These are phyloP conservation scores for Quadroppia sp. DNA, from an alignment of 2,888 invertebrate genomes.

Conservation along the genomic window DNA sequence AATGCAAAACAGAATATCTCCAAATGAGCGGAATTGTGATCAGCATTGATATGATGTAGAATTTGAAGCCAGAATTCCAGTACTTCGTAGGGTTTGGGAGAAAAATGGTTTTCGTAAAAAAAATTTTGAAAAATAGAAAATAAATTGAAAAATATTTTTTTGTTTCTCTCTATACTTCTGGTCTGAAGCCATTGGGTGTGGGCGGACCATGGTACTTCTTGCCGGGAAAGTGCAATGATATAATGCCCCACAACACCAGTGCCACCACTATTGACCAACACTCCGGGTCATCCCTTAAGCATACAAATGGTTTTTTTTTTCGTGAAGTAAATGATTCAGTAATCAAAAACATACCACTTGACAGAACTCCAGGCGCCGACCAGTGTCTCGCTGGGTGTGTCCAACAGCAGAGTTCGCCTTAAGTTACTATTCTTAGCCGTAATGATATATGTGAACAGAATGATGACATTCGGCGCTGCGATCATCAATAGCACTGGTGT, in stretches of 20 bases:
- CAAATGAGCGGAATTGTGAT: conserved; percentile 38
- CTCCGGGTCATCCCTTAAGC: conserved; percentile 36
- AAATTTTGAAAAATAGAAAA: neutral
- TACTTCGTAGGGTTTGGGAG: conserved; percentile 48
- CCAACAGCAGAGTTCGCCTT: neutral
- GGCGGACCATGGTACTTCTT: conserved; percentile 55
- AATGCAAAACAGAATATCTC: conserved; percentile 36
- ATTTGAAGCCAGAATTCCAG: conserved; percentile 56
- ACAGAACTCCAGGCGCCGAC: conserved; percentile 35
- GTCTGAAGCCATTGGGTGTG: conserved; percentile 56
- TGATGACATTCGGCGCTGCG: conserved; percentile 50
- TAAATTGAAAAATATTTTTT: neutral
- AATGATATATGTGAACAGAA: conserved; percentile 50
- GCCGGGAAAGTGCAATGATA: conserved; percentile 54
- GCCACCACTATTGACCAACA: conserved; percentile 48
- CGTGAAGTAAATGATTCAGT: neutral
- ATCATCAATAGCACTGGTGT: conserved; percentile 50
- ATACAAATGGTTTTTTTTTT: neutral
- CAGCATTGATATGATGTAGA: conserved; percentile 43
- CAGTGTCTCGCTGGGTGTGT: neutral
- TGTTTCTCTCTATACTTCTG: conserved; percentile 48
- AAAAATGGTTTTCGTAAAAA: neutral
- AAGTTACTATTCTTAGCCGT: conserved; percentile 50
- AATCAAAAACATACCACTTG: conserved; percentile 35
- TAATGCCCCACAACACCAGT: conserved; percentile 53